Evolutionary conservation across 1,140 invertebrate genomes (phyloP).

Genomic region (Penaeus vannamei): DNA sequence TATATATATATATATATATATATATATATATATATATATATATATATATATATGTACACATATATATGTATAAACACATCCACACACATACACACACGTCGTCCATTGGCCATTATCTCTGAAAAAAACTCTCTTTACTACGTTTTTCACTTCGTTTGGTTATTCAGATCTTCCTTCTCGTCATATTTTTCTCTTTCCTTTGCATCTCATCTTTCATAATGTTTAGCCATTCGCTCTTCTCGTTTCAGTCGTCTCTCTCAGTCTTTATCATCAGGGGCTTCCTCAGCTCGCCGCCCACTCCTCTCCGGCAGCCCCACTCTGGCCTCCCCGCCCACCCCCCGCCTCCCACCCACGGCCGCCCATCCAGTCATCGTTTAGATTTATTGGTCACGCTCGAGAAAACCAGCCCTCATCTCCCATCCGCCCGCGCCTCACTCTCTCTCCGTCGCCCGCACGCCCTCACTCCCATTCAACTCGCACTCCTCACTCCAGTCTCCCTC

Average conservation of each 20-base stretch:
- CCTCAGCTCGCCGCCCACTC: neutral
- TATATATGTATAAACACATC: too few relatives aligned
- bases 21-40: too few relatives aligned
- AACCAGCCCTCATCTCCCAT: conserved; percentile 29
- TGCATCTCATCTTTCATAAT: too few relatives aligned
- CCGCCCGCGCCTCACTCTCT: conserved; percentile 4
- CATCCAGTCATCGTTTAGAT: conserved; percentile 55
- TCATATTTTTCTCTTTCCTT: too few relatives aligned
- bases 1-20: too few relatives aligned
- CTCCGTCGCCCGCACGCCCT: conserved; percentile 16
- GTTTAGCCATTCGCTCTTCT: too few relatives aligned
- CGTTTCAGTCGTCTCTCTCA: conserved; percentile 4
- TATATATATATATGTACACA: too few relatives aligned
- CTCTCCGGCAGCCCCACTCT: neutral
- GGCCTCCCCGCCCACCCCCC: neutral
- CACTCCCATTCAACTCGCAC: neutral
- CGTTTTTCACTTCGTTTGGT: too few relatives aligned
- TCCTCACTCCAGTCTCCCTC: neutral
- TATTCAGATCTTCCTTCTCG: too few relatives aligned
- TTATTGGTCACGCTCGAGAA: conserved; percentile 62
- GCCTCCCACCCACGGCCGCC: conserved; percentile 42
- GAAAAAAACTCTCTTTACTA: too few relatives aligned
- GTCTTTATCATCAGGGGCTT: conserved; percentile 4
- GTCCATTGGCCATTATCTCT: too few relatives aligned
- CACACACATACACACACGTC: too few relatives aligned